phyloP scores from a whole-genome alignment of 2,113 vertebrate species.

The Nettapus auritus region DNA sequence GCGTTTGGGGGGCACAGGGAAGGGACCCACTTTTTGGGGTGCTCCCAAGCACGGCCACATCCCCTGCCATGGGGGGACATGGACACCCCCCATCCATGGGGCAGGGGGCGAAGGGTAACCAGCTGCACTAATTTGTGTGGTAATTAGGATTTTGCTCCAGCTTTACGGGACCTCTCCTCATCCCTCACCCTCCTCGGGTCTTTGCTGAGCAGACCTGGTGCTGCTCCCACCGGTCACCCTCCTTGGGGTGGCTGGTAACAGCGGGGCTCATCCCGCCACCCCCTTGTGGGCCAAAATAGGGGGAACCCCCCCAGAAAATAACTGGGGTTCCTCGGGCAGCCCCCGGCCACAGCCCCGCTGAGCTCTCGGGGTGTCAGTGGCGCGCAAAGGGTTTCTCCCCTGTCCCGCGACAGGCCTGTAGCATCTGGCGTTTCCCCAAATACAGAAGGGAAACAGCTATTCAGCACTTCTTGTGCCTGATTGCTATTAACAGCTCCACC shows the following conservation, averaged over 20 bases:
- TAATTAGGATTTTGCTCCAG: neutral
- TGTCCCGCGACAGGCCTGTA: slow-evolving; percentile 12
- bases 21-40: neutral
- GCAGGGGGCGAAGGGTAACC: neutral
- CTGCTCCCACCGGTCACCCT: neutral
- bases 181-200: neutral
- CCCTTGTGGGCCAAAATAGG: neutral
- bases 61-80: neutral
- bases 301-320: neutral
- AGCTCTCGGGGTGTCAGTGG: neutral
- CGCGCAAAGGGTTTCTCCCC: slow-evolving; percentile 34
- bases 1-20: neutral
- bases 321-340: accelerated
- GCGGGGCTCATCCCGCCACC: neutral
- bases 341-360: accelerated
- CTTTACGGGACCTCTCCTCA: neutral
- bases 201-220: neutral
- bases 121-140: neutral
- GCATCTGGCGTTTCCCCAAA: slow-evolving; percentile 66
- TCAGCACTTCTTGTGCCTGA: slow-evolving; percentile 69
- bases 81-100: neutral
- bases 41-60: accelerated
- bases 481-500: slow-evolving; percentile 51
- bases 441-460: slow-evolving; percentile 65
- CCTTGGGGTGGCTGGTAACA: too few species aligned